Percentiles rank a stretch among this genome's conserved stretches.
Evolutionary conservation across 2,113 vertebrate genomes (phyloP).

Genomic region (Otis tarda): DNA sequence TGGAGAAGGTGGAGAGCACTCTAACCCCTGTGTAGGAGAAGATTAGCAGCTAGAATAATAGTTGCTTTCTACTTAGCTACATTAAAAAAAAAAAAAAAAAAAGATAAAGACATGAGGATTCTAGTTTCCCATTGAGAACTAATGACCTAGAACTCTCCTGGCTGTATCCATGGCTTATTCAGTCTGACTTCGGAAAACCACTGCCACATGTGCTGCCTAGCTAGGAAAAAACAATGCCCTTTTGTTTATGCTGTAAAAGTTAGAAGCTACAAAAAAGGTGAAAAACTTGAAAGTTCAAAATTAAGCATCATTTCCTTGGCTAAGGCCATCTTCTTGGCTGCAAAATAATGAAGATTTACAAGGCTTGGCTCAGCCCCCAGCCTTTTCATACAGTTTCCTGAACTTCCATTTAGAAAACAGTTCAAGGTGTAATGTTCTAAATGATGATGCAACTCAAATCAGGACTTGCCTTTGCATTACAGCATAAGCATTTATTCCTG

Average conservation of each 20-base stretch:
- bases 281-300: background rate
- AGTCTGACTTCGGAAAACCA: background rate
- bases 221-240: background rate
- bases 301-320: background rate
- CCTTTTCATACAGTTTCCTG: background rate
- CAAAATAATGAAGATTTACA: background rate
- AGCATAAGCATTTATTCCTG: background rate
- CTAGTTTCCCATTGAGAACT: background rate
- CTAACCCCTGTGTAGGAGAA: background rate
- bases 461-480: background rate
- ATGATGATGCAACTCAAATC: background rate
- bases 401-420: background rate
- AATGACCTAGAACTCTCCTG: background rate
- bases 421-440: background rate
- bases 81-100: background rate
- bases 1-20: background rate
- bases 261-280: background rate
- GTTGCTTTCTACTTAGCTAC: background rate
- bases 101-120: background rate
- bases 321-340: background rate
- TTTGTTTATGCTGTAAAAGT: background rate
- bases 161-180: background rate
- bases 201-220: background rate
- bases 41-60: background rate
- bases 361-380: background rate